phyloP scores from a whole-genome alignment of 2,113 vertebrate genomes.

The Spea bombifrons region DNA sequence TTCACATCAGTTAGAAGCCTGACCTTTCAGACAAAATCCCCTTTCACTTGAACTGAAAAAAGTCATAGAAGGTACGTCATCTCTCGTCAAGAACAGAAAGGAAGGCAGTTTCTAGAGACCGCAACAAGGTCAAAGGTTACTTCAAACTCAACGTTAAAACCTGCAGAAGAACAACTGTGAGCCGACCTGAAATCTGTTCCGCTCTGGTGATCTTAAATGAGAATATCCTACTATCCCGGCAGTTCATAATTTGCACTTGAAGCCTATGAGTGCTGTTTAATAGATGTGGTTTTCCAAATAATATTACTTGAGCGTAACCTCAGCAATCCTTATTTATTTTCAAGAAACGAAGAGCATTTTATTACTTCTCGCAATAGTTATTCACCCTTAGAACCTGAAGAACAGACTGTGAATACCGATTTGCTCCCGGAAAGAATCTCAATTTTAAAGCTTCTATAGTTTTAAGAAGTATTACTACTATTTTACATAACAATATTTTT shows the following conservation, averaged over 20 bases:
- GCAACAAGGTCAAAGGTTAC: constrained; percentile 3
- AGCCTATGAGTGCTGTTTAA: constrained; percentile 36
- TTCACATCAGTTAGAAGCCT: background rate
- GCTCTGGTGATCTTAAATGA: constrained; percentile 36
- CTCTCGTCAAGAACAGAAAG: background rate
- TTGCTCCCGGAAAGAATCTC: background rate
- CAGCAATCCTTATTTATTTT: constrained; percentile 17
- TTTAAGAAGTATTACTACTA: background rate
- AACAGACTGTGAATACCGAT: background rate
- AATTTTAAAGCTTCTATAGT: background rate
- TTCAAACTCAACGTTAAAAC: constrained; percentile 31
- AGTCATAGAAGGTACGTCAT: background rate
- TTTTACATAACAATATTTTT: background rate
- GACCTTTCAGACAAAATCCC: constrained; percentile 21
- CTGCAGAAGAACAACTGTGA: constrained; percentile 6
- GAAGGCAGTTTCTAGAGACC: background rate
- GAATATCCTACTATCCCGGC: constrained; percentile 36
- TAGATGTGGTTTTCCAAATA: constrained; percentile 40
- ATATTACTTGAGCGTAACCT: constrained; percentile 11
- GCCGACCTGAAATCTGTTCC: constrained; percentile 26
- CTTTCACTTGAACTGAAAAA: background rate
- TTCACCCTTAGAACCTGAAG: background rate
- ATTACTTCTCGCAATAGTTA: background rate
- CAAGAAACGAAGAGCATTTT: background rate
- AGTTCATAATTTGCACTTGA: constrained; percentile 46